Percentiles rank a stretch among this genome's conserved stretches.
Conservation (phyloP, 2,113 vertebrate genomes). For the Amblyopsis rosae region DNA sequence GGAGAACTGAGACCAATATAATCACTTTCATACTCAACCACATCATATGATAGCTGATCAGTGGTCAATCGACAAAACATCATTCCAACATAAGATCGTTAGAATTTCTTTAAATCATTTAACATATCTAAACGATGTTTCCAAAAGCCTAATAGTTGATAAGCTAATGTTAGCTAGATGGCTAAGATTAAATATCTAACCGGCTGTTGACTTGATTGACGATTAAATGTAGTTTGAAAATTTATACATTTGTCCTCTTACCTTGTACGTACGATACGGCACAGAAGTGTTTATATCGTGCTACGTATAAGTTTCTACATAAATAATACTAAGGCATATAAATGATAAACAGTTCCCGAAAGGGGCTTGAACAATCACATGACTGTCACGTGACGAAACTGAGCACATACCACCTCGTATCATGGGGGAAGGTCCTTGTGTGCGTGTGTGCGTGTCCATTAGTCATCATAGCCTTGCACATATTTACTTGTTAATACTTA, state of each 20-base stretch:
- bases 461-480: too few relatives aligned
- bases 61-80: not conserved
- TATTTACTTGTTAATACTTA: not conserved
- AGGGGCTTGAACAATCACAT: slow-evolving; percentile 38
- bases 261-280: not conserved
- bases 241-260: not conserved
- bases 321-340: not conserved
- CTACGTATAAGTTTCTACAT: not conserved
- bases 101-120: not conserved
- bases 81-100: not conserved
- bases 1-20: not conserved
- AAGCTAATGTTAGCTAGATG: slow-evolving; percentile 18
- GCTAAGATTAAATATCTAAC: slow-evolving; percentile 35
- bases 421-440: slow-evolving; percentile 47
- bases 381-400: slow-evolving; percentile 24
- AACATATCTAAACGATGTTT: not conserved
- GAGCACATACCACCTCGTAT: not conserved
- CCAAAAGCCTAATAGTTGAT: not conserved
- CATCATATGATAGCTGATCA: not conserved
- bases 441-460: too few relatives aligned
- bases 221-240: rapidly evolving
- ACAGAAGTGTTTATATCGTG: not conserved
- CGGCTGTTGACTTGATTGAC: not conserved
- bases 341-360: not conserved
- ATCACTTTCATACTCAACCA: not conserved